Evolutionary conservation across 2,113 vertebrate genomes (phyloP).

Genomic region (Nanorana parkeri): DNA sequence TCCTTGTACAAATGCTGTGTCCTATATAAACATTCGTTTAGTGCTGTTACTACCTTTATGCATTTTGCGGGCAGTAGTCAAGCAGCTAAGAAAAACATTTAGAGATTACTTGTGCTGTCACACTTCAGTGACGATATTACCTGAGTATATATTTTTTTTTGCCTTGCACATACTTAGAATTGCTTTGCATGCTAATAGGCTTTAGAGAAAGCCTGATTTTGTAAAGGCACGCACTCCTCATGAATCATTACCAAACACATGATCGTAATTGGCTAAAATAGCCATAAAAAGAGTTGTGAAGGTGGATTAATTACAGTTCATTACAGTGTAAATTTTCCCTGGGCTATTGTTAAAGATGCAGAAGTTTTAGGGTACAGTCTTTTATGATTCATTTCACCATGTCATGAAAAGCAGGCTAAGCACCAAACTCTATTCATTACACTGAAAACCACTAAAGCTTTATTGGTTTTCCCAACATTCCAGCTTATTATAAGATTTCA

Average conservation of each 20-base stretch:
- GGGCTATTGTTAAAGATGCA: constrained; percentile 84
- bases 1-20: too few relatives aligned
- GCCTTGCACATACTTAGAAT: constrained; percentile 64
- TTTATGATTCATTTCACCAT: constrained; percentile 85
- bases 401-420: constrained; percentile 84
- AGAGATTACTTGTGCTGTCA: neutral
- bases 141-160: neutral
- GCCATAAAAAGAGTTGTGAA: constrained; percentile 81
- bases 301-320: constrained; percentile 87
- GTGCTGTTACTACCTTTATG: too few relatives aligned
- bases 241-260: constrained; percentile 82
- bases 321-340: constrained; percentile 80
- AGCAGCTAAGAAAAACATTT: too few relatives aligned
- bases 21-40: too few relatives aligned
- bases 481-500: constrained; percentile 80
- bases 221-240: constrained; percentile 77
- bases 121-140: neutral
- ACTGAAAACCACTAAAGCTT: constrained; percentile 81
- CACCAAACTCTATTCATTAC: constrained; percentile 84
- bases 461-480: constrained; percentile 83
- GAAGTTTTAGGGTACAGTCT: constrained; percentile 81
- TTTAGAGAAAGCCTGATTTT: constrained; percentile 70
- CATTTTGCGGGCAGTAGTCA: too few relatives aligned
- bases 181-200: constrained; percentile 67
- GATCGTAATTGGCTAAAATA: constrained; percentile 82